Conservation (phyloP, 2,113 vertebrate species). For the Tyrannus savana region DNA sequence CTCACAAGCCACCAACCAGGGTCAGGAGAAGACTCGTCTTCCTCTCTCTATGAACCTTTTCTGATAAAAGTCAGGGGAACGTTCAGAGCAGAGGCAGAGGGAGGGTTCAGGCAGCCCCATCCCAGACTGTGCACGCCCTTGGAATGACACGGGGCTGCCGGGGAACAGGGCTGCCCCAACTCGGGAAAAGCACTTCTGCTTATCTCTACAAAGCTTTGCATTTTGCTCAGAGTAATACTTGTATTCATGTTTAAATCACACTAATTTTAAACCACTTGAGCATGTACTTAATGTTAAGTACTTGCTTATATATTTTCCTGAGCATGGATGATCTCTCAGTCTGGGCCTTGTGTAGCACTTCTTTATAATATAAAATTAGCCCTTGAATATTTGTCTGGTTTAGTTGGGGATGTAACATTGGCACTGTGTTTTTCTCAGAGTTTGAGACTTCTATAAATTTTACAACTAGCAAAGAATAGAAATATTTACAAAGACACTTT, state of each 20-base stretch:
- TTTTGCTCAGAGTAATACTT: neutral
- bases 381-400: neutral
- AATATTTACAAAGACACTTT: neutral
- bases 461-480: neutral
- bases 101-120: neutral
- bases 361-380: neutral
- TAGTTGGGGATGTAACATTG: neutral
- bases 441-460: neutral
- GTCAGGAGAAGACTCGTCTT: slow-evolving; percentile 73
- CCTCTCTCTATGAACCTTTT: neutral
- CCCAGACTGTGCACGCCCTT: neutral
- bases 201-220: neutral
- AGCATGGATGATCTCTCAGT: neutral
- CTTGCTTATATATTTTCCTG: neutral
- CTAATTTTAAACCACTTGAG: neutral
- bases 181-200: neutral
- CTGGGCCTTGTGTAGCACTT: neutral
- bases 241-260: neutral
- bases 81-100: neutral
- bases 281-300: neutral
- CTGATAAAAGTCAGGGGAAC: neutral
- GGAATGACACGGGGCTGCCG: neutral
- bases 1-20: slow-evolving; percentile 91
- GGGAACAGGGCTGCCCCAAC: neutral
- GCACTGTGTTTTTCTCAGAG: neutral